Conservation (phyloP, 2,888 invertebrate species). For the Drosophila atripex region DNA sequence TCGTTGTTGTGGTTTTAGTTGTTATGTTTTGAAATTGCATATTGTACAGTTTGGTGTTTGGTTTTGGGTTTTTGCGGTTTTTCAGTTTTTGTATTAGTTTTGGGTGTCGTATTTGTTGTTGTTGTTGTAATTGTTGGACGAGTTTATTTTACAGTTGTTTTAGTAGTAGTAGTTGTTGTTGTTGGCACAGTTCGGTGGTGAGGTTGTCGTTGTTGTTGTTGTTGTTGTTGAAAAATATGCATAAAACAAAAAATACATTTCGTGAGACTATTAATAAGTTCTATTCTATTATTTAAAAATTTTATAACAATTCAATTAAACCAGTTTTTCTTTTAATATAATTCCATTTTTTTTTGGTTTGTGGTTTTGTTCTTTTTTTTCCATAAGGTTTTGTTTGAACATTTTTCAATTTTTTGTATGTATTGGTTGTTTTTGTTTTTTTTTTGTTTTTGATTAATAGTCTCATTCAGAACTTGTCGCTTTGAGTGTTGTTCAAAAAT, state of each 20-base stretch:
- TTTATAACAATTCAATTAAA: slow-evolving; percentile 49
- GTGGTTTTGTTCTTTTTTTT: not conserved
- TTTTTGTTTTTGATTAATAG: slow-evolving; percentile 79
- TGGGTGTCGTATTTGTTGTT: slow-evolving; percentile 21
- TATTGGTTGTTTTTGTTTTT: slow-evolving; percentile 14
- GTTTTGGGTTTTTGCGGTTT: slow-evolving; percentile 42
- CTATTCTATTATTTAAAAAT: slow-evolving; percentile 54
- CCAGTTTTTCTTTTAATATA: slow-evolving; percentile 28
- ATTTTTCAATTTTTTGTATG: slow-evolving; percentile 35
- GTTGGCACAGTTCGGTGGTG: slow-evolving; percentile 58
- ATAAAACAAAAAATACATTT: slow-evolving; percentile 82
- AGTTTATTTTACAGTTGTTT: slow-evolving; percentile 44
- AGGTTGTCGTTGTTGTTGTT: slow-evolving; percentile 61
- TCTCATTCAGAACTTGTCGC: slow-evolving; percentile 84
- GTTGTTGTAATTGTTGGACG: slow-evolving; percentile 35
- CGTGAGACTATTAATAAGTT: slow-evolving; percentile 83
- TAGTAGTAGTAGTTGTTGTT: slow-evolving; percentile 49
- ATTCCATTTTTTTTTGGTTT: slow-evolving; percentile 10
- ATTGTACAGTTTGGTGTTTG: slow-evolving; percentile 18
- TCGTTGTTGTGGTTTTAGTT: slow-evolving; percentile 33
- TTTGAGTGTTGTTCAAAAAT: slow-evolving; percentile 78
- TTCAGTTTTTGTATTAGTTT: slow-evolving; percentile 25
- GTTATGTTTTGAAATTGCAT: slow-evolving; percentile 18
- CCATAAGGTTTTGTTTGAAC: slow-evolving; percentile 18
- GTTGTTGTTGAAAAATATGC: slow-evolving; percentile 79